These are phyloP conservation scores for Slavum lentiscoides DNA, from an alignment of 2,888 invertebrate species.

Conservation along the genomic window DNA sequence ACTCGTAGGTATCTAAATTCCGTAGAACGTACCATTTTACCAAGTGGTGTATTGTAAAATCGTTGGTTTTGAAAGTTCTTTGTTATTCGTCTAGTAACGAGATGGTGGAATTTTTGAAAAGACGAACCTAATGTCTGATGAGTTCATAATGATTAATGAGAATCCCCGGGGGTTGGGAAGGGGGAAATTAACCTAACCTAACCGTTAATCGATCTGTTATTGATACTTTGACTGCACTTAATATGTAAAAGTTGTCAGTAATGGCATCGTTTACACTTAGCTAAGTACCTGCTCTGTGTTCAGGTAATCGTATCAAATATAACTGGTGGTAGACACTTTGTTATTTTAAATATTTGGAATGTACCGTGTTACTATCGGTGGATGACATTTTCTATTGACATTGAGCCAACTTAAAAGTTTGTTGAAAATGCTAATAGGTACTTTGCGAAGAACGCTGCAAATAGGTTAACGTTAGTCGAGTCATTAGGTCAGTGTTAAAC, in stretches of 20 bases:
- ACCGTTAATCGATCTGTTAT: no score
- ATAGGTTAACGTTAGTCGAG: background rate
- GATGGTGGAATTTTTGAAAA: no score
- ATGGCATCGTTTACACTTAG: background rate
- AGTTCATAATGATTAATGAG: no score
- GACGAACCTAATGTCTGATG: no score
- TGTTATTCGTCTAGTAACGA: no score
- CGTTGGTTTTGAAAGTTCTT: background rate
- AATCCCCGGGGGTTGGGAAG: no score
- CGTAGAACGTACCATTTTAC: background rate
- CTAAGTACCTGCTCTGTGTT: background rate
- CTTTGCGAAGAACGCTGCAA: background rate
- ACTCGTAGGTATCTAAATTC: no score
- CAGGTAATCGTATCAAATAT: background rate
- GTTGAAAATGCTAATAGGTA: background rate
- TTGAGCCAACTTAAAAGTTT: background rate
- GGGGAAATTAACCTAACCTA: no score
- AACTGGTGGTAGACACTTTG: conserved; percentile 2
- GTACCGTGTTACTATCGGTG: background rate
- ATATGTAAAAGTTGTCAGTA: no score
- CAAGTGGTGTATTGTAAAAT: background rate
- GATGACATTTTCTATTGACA: conserved; percentile 31
- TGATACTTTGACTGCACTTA: background rate
- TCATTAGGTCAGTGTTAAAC: background rate
- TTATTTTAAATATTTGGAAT: conserved; percentile 21